Evolutionary conservation across 92 coral and sea anemone species (phyloP).

Genomic region (Porites cylindrica): DNA sequence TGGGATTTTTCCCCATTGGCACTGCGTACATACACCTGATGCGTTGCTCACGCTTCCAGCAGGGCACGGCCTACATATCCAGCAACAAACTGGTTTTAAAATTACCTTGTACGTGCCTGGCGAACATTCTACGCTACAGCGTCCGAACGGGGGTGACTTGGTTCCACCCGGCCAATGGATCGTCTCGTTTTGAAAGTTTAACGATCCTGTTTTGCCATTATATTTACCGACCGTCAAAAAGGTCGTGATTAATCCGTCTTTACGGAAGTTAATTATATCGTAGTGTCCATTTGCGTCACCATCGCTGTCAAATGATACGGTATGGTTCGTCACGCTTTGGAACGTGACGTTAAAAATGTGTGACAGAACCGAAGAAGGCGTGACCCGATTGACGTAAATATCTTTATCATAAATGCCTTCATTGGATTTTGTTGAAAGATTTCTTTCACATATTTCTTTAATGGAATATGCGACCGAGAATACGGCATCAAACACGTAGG

Average conservation of each 20-base stretch:
- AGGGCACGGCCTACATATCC: constrained; percentile 77
- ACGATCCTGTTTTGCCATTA: constrained; percentile 31
- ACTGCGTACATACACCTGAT: constrained; percentile 71
- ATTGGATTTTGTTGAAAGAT: background rate
- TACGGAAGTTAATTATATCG: constrained; percentile 43
- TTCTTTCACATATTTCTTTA: constrained; percentile 44
- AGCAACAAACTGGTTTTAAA: constrained; percentile 72
- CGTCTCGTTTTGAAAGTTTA: constrained; percentile 16
- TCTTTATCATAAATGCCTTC: constrained; percentile 11
- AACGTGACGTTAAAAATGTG: constrained; percentile 54
- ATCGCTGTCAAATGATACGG: constrained; percentile 63
- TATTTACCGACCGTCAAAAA: constrained; percentile 57
- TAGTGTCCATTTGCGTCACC: constrained; percentile 68
- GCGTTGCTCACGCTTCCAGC: constrained; percentile 59
- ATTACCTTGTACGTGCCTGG: constrained; percentile 69
- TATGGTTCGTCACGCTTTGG: constrained; percentile 46
- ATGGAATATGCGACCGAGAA: constrained; percentile 70
- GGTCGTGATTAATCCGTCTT: background rate
- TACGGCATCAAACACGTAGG: constrained; percentile 80
- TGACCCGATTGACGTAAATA: constrained; percentile 36
- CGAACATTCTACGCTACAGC: constrained; percentile 71
- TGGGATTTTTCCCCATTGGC: constrained; percentile 52
- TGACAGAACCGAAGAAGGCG: constrained; percentile 37
- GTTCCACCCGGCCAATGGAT: constrained; percentile 64
- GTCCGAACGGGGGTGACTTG: constrained; percentile 42